Conservation (phyloP, 2,113 vertebrate species). For the Chionodraco myersi region DNA sequence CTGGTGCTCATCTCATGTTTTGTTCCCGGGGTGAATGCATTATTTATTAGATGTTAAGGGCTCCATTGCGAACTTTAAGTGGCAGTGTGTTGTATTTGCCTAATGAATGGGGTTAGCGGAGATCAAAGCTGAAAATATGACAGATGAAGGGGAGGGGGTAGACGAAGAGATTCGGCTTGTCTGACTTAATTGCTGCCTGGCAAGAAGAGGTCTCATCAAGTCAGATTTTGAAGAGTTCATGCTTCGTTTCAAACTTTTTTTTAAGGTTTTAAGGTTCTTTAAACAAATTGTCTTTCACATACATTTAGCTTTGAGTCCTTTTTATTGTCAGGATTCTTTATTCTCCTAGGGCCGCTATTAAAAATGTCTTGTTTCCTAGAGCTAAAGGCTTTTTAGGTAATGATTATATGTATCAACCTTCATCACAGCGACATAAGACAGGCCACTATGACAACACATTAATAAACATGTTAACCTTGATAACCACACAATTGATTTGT, state of each 20-base stretch:
- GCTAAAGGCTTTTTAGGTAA: background rate
- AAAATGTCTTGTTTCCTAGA: background rate
- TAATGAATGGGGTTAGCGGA: conserved; percentile 76
- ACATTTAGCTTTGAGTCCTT: conserved; percentile 15
- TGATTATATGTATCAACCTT: background rate
- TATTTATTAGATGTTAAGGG: conserved; percentile 79
- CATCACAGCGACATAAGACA: background rate
- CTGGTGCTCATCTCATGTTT: conserved; percentile 65
- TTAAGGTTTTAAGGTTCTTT: conserved; percentile 22
- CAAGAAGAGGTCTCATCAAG: conserved; percentile 59
- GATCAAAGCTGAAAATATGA: conserved; percentile 80
- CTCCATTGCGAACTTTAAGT: conserved; percentile 76
- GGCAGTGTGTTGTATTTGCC: conserved; percentile 77
- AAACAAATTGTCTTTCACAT: conserved; percentile 18
- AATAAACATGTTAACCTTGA: background rate
- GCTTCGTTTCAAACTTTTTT: conserved; percentile 46
- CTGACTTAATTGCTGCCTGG: conserved; percentile 74
- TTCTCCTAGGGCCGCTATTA: background rate
- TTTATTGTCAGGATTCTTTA: conserved; percentile 1
- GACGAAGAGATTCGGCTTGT: conserved; percentile 69
- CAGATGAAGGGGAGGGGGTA: conserved; percentile 59
- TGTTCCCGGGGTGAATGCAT: conserved; percentile 70
- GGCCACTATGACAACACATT: background rate
- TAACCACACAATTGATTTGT: background rate
- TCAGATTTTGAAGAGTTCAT: conserved; percentile 64